Conservation (phyloP, 2,797 vertebrate genomes). For the Lacerta agilis region DNA sequence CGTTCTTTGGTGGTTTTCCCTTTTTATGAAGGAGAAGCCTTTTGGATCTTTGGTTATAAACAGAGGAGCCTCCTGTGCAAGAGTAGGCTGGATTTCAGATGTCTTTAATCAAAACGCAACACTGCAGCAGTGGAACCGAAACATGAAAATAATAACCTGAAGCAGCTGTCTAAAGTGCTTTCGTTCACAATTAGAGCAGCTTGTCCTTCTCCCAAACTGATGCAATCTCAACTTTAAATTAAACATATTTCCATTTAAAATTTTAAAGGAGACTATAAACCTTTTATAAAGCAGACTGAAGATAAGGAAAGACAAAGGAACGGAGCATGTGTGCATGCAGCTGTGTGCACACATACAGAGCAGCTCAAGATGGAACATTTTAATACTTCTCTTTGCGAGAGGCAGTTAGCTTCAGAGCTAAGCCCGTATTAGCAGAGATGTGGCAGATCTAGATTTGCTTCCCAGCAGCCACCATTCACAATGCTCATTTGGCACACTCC, state of each 20-base stretch:
- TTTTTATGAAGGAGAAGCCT: neutral
- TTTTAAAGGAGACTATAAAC: slow-evolving; percentile 36
- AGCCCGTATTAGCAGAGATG: neutral
- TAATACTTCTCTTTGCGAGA: neutral
- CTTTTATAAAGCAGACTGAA: slow-evolving; percentile 32
- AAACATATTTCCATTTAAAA: slow-evolving; percentile 44
- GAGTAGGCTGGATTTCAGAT: neutral
- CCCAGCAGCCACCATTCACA: neutral
- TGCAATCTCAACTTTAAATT: slow-evolving; percentile 16
- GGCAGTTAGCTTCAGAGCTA: neutral
- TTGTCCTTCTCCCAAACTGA: slow-evolving; percentile 19
- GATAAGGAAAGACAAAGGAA: slow-evolving; percentile 1
- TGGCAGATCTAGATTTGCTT: neutral
- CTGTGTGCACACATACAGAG: neutral
- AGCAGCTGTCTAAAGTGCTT: slow-evolving; percentile 32
- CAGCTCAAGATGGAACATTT: neutral
- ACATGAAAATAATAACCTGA: slow-evolving; percentile 34
- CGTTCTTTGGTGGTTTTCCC: neutral
- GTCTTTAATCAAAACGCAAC: slow-evolving; percentile 21
- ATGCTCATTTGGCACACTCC: neutral
- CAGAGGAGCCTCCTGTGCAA: neutral
- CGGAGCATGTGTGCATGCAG: neutral
- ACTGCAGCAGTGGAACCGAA: neutral
- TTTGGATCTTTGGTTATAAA: slow-evolving; percentile 4
- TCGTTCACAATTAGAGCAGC: slow-evolving; percentile 25